Conservation (phyloP, 2,797 vertebrate genomes). For the Vireo griseus region DNA sequence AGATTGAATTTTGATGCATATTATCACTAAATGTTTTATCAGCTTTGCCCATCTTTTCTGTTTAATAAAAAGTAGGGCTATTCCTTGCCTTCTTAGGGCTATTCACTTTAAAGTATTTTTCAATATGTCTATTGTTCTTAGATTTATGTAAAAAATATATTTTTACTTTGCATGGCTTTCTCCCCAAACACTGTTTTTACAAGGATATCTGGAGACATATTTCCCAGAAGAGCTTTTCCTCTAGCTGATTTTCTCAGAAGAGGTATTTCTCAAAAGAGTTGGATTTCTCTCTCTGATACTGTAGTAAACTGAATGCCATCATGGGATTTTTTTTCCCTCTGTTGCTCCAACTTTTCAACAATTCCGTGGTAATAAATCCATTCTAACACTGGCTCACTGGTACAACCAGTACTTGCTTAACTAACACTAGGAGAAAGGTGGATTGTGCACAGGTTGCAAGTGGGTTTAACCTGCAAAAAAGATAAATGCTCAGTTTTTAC, state of each 20-base stretch:
- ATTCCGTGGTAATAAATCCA: background rate
- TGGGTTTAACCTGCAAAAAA: conserved; percentile 3
- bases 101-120: background rate
- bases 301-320: background rate
- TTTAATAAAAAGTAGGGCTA: background rate
- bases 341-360: background rate
- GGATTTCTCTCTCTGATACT: background rate
- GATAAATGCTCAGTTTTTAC: background rate
- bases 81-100: background rate
- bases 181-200: background rate
- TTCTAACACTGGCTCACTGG: background rate
- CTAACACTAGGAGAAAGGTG: background rate
- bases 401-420: background rate
- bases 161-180: background rate
- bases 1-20: background rate
- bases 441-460: background rate
- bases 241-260: background rate
- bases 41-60: background rate
- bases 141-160: background rate
- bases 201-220: background rate
- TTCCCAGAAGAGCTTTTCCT: background rate
- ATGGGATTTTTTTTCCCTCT: background rate
- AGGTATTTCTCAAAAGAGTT: background rate
- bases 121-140: background rate
- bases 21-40: background rate